phyloP scores from a whole-genome alignment of 1,140 invertebrate genomes.

The Cydia pomonella region DNA sequence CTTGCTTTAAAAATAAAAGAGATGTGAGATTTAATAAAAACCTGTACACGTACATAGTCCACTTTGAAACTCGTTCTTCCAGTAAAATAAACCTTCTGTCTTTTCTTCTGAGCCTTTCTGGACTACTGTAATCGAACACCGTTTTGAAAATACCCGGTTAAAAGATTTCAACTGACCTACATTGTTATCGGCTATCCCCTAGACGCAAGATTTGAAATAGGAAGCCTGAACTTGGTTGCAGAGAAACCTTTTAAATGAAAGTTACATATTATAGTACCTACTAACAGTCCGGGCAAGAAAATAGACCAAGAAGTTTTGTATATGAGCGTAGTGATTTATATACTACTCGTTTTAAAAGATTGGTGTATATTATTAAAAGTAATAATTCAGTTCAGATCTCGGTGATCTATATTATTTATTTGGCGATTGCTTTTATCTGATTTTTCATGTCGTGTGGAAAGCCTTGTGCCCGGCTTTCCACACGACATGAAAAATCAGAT shows the following conservation, averaged over 20 bases:
- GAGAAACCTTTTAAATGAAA: slow-evolving; percentile 19
- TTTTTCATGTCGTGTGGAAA: too few species aligned
- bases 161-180: slow-evolving; percentile 32
- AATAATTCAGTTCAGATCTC: too few species aligned
- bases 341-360: too few species aligned
- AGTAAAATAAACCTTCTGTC: not conserved
- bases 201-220: slow-evolving; percentile 5
- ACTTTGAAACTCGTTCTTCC: not conserved
- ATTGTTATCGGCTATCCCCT: slow-evolving; percentile 15
- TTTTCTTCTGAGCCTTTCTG: not conserved
- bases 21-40: too few species aligned
- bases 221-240: not conserved
- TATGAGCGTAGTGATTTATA: too few species aligned
- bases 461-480: too few species aligned
- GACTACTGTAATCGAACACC: slow-evolving; percentile 20
- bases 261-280: not conserved
- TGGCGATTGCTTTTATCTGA: too few species aligned
- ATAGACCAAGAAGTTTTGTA: too few species aligned
- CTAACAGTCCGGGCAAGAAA: not conserved
- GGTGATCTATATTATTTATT: too few species aligned
- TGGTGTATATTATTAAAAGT: too few species aligned
- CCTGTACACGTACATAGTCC: not conserved
- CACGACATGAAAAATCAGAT: too few species aligned
- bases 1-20: too few species aligned
- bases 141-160: slow-evolving; percentile 15